A percentile compares a stretch with the other conserved stretches of the same genome.
Evolutionary conservation across 2,797 vertebrate species (phyloP).

Genomic region (Periparus ater): DNA sequence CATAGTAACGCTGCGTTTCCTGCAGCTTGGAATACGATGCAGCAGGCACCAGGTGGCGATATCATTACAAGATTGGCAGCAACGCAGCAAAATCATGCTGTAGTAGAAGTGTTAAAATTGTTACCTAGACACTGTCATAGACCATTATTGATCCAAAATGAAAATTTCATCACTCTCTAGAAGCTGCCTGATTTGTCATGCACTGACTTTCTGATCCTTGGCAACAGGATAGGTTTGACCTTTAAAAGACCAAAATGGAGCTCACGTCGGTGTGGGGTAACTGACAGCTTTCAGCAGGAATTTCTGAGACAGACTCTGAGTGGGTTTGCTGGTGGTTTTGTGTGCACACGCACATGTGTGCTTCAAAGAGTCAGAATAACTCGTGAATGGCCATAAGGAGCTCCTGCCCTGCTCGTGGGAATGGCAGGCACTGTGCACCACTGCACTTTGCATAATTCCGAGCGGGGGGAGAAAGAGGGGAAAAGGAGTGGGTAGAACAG

Average conservation of each 20-base stretch:
- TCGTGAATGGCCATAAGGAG: neutral
- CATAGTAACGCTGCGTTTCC: slow-evolving; percentile 12
- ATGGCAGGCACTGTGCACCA: neutral
- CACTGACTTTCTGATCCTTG: neutral
- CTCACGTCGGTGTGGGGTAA: neutral
- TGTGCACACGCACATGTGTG: neutral
- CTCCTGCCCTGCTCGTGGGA: neutral
- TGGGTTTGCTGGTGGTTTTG: neutral
- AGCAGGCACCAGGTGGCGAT: slow-evolving; percentile 60
- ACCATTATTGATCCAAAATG: neutral
- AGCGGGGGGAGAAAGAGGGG: neutral
- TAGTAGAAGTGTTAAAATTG: neutral
- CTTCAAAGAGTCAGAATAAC: neutral
- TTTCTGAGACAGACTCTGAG: neutral
- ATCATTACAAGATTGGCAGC: slow-evolving; percentile 1
- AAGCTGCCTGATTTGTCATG: neutral
- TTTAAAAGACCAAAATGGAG: neutral
- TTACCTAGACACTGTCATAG: neutral
- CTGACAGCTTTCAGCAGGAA: neutral
- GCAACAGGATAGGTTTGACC: neutral
- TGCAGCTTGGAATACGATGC: neutral
- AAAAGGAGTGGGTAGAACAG: neutral
- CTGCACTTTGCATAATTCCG: neutral
- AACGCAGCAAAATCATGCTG: neutral
- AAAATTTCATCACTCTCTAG: neutral